phyloP scores from a whole-genome alignment of 2,888 invertebrate genomes.

The Lydus trimaculatus region DNA sequence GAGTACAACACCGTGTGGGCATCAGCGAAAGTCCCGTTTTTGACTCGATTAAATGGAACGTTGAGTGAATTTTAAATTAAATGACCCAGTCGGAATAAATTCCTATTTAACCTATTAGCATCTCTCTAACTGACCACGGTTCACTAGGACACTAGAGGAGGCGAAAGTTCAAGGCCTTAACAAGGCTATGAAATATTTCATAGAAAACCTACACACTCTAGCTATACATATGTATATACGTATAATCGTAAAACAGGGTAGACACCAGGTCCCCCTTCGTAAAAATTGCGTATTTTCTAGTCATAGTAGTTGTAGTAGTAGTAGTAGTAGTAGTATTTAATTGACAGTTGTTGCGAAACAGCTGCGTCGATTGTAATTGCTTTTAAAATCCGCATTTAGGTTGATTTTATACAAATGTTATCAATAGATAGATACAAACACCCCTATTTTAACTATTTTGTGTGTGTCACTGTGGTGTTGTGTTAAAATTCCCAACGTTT shows the following conservation, averaged over 20 bases:
- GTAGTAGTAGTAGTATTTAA: too few species aligned
- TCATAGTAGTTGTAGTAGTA: too few species aligned
- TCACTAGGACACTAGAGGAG: slow-evolving; percentile 35
- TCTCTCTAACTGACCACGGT: slow-evolving; percentile 39
- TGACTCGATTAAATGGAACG: slow-evolving; percentile 25
- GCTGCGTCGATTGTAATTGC: slow-evolving; percentile 50
- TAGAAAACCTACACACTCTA: not conserved
- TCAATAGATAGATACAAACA: slow-evolving; percentile 20
- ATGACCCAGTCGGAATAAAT: slow-evolving; percentile 38
- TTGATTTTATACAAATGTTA: slow-evolving; percentile 46
- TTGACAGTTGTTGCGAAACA: slow-evolving; percentile 44
- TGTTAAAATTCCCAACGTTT: not conserved
- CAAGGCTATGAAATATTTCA: slow-evolving; percentile 16
- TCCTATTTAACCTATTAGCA: slow-evolving; percentile 36
- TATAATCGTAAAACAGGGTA: not conserved
- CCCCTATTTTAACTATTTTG: not conserved
- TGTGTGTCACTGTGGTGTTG: not conserved
- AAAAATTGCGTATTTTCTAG: slow-evolving; percentile 39
- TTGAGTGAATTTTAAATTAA: slow-evolving; percentile 30
- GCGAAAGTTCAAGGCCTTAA: slow-evolving; percentile 38
- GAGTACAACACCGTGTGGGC: not conserved
- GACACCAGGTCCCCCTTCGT: not conserved
- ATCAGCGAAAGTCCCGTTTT: slow-evolving; percentile 32
- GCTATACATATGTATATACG: too few species aligned
- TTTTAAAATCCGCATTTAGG: slow-evolving; percentile 49